Conservation (phyloP, 2,797 vertebrate genomes). For the Zalophus californianus region DNA sequence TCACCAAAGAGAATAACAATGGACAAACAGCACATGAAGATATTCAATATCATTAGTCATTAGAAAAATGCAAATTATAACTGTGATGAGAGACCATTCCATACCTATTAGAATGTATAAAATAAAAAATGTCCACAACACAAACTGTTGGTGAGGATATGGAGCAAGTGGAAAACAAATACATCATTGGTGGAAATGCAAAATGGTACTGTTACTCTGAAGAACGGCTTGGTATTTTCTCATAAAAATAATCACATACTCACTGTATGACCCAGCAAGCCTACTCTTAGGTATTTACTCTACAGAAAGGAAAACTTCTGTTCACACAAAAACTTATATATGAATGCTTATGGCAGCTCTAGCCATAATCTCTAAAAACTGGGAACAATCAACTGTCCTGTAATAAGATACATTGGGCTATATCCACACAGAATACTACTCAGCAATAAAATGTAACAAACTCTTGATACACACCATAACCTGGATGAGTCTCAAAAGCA, state of each 20-base stretch:
- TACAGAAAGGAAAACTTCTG: background rate
- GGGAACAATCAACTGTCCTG: conserved; percentile 20
- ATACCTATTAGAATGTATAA: background rate
- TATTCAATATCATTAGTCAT: background rate
- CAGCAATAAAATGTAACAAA: background rate
- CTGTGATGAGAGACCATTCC: background rate
- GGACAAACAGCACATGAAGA: background rate
- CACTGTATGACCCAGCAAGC: background rate
- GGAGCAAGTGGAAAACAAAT: background rate
- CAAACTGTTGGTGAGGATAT: background rate
- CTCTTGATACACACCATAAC: background rate
- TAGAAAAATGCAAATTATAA: background rate
- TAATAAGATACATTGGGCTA: background rate
- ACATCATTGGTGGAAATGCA: background rate
- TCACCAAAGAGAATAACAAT: background rate
- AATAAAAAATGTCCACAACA: conserved; percentile 17
- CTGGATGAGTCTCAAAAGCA: background rate
- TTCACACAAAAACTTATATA: background rate
- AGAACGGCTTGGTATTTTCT: background rate
- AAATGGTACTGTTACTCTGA: background rate
- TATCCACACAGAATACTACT: background rate
- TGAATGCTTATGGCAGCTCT: background rate
- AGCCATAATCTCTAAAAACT: background rate
- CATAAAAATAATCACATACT: conserved; percentile 24
- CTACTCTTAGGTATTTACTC: background rate